Evolutionary conservation across 2,888 invertebrate species (phyloP), one percentile per base, ranked within the genome.

Genomic region (Lithophane socia): DNA sequence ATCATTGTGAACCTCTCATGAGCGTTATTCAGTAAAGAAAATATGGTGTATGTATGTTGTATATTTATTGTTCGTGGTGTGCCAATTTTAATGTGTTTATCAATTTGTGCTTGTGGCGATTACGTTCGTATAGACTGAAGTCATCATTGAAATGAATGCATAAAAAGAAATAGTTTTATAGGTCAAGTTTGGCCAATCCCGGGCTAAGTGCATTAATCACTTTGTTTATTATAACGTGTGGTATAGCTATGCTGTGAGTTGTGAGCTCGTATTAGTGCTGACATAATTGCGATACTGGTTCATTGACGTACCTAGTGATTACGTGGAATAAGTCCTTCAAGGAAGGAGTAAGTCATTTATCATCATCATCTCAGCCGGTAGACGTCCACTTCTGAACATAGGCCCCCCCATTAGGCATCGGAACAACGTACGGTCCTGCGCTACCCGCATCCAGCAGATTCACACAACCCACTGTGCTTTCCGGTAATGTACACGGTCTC

Each of bases 41-140:
- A 74, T 18, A 61, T 77, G 54, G 63, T 52, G 52, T 49, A 4
- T 82, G 68, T 73, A 56, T 61, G 63, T 69, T 80, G 60, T 77
- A 61, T 75, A 24, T 63, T 47, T 61, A 79, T 67, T 77, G 70
- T 77, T 78, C 58, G 84, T 86, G 86, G 75, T 76, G 86, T 86
- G 58, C 60, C 74, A 70, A 49, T 73, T 63, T 71, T 52, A 47
- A 47, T 78, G 67, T 86, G 63, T 77, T 69, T 64, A 74, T 77
- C 61, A 54, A 74, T 61, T 61, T 65, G 63, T 73, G 73, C 63
- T 60, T 72, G 73, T 21, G 24, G 60, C 29, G 49, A 44, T 68
- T 65, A 67, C 16, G 37, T 65, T 54, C 37, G 52, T 42, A 42
- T 65, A 54, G n/a, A 75, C 21, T 82, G 69, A 49, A 49, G 58